Conservation (phyloP, 2,113 vertebrate species). For the Ramphastos sulfuratus region DNA sequence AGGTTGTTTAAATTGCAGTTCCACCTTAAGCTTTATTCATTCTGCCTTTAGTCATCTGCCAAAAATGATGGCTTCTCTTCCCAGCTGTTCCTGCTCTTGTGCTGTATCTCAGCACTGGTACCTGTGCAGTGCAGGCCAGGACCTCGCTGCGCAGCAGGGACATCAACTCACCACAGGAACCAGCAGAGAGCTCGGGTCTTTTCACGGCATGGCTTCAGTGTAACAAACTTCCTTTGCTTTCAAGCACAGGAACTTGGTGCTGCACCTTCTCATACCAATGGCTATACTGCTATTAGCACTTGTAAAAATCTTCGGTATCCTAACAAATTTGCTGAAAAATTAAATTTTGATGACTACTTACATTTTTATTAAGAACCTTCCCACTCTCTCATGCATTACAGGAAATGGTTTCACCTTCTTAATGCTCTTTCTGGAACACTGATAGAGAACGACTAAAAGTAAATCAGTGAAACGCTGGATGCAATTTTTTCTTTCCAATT, state of each 20-base stretch:
- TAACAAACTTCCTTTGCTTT: background rate
- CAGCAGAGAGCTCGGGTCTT: background rate
- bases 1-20: background rate
- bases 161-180: background rate
- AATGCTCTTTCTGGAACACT: conserved; percentile 17
- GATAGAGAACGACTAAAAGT: background rate
- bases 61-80: background rate
- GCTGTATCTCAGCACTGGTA: background rate
- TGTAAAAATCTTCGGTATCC: background rate
- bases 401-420: conserved; percentile 22
- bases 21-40: background rate
- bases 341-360: background rate
- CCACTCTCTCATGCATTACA: background rate
- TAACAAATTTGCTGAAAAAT: background rate
- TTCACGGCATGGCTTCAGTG: background rate
- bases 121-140: background rate
- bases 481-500: background rate
- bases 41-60: background rate
- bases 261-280: background rate
- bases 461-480: background rate
- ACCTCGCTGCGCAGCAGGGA: background rate
- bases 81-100: background rate
- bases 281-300: background rate
- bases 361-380: background rate
- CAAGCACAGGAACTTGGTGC: background rate